Conservation (phyloP, 1,140 invertebrate genomes). For the Elymnias hypermnestra region DNA sequence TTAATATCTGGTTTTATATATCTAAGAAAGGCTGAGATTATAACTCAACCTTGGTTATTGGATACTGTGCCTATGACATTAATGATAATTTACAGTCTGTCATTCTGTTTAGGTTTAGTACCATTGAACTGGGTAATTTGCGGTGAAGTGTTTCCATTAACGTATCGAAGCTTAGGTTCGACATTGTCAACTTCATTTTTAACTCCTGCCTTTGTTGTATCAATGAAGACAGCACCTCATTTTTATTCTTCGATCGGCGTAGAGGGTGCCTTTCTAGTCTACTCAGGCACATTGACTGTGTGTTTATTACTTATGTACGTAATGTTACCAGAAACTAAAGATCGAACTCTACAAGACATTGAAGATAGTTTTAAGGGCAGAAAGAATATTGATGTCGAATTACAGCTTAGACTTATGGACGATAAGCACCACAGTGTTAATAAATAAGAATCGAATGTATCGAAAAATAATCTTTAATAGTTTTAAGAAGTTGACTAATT, state of each 20-base stretch:
- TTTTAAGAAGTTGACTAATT: slow-evolving; percentile 4
- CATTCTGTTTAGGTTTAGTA: slow-evolving; percentile 63
- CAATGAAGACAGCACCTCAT: slow-evolving; percentile 70
- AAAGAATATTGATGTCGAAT: slow-evolving; percentile 37
- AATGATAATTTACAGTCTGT: slow-evolving; percentile 56
- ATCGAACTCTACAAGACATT: slow-evolving; percentile 61
- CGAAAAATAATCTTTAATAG: slow-evolving; percentile 1
- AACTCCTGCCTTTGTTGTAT: slow-evolving; percentile 61
- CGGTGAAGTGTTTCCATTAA: slow-evolving; percentile 66
- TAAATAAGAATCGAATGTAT: neutral
- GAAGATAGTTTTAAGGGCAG: slow-evolving; percentile 65
- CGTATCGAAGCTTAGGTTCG: slow-evolving; percentile 64
- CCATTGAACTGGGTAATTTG: slow-evolving; percentile 69
- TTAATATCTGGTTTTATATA: slow-evolving; percentile 61
- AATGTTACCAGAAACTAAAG: slow-evolving; percentile 65
- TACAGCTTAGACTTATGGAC: slow-evolving; percentile 50
- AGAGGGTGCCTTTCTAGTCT: slow-evolving; percentile 60
- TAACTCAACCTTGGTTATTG: slow-evolving; percentile 38
- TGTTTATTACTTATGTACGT: slow-evolving; percentile 51
- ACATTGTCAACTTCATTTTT: slow-evolving; percentile 65
- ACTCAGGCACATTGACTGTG: slow-evolving; percentile 50
- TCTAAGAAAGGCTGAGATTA: slow-evolving; percentile 43
- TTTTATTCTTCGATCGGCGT: slow-evolving; percentile 61
- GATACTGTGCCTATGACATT: slow-evolving; percentile 53
- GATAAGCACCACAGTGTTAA: slow-evolving; percentile 24